Evolutionary conservation across 1,140 invertebrate genomes (phyloP), one percentile per base, ranked within the genome.

Genomic region (Medauroidea extradentata): DNA sequence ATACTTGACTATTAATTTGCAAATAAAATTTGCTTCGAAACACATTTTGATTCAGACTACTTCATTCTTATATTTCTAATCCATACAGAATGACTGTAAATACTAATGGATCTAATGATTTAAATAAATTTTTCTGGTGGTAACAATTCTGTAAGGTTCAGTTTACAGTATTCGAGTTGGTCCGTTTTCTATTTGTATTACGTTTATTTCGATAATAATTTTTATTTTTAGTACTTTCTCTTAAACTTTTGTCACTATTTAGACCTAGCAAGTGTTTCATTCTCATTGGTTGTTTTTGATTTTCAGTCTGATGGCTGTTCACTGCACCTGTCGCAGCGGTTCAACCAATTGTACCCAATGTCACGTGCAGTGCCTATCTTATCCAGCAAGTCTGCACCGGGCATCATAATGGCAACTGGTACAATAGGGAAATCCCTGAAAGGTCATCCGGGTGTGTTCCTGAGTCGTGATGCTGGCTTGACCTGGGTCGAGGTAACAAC

Each of bases 401-500:
- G 93, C 8, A 82, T 95, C 11, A 88, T 96, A 52, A 81, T 96
- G 72, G 92, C 90, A 0, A 92, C 91, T 0, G 93, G 90, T 13
- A 85, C 89, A 0, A 76, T 93, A 29, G 92, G 91, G 0, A 81
- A 78, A 44, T 87, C 81, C 8, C 74, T 94, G 1, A 93, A 92
- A 72, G 89, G 89, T 1, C 86, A 90, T 67, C 84, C 88, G 7
- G 86, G 87, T 11, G 82, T 95, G 1, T 95, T 87, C 70, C 72
- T 96, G 3, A 93, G 91, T 49, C 76, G 85, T 29, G 89, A 96
- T 75, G 93, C 89, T 19, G 93, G 93, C 14, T 71, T 90, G 2
- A 89, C 85, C 0, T 96, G 93, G 93, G 83, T 83, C 58, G 81
- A 89, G 70, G 85, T 92, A 67, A 67, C 5, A 34, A 34, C 29